Evolutionary conservation across 2,113 vertebrate species (phyloP), one percentile per base, ranked within the genome.

Genomic region (Sitta europaea): DNA sequence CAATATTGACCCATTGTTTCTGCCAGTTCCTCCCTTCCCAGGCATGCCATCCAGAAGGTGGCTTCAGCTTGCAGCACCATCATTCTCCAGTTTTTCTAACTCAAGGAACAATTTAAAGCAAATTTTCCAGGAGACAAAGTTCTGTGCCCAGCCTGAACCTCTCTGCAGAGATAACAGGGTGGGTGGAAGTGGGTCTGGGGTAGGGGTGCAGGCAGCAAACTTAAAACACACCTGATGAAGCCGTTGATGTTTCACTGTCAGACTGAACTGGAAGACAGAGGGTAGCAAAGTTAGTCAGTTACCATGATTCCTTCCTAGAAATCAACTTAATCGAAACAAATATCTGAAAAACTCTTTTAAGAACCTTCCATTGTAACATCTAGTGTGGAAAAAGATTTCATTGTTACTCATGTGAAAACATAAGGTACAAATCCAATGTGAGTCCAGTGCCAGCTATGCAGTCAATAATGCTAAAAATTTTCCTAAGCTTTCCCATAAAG

Each of bases 201-300:
- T 7, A 3, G 19, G 19, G 21, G 4, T 57, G 7, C 17, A 80
- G 13, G 43, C 51, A 89, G 48, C 6, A 84, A 80, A 86, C 14
- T n/a, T 47, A 77, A 91, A 76, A 87, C 18, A 1, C 29, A 97
- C 96, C 96, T 92, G 95, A 92, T 43, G 93, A 94, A 71, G 83
- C 61, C 0, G 94, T 95, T 0, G 86, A 5, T 0, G 91, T 78
- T 92, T 96, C 95, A 0, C 59, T 89, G 72, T 95, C 92, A 81
- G 95, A 63, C 15, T 29, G 89, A 96, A 81, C 96, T 97, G 76
- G 57, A 96, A 96, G 65, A 89, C 48, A 92, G 24, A 86, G 6
- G 14, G 27, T 31, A 58, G 38, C 21, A 71, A 81, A 86, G 36
- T 89, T 22, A 90, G 40, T 51, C 48, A 27, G 20, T 80, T 67